Evolutionary conservation across 2,888 invertebrate genomes (phyloP), one percentile per base, ranked within the genome.

Genomic region (Hirudinaria manillensis): DNA sequence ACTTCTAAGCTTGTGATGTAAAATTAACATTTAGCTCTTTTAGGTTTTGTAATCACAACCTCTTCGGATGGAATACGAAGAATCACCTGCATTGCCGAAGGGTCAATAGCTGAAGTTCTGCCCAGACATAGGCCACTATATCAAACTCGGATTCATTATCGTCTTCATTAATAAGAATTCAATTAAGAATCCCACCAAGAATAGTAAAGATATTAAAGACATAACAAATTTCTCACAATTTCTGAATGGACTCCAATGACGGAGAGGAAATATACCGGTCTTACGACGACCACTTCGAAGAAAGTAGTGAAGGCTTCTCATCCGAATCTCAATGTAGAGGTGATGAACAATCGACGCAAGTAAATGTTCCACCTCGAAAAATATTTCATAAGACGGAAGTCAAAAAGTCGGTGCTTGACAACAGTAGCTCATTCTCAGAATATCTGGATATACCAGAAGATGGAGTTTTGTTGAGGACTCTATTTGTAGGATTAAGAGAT

Each of bases 381-480:
- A 24, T 61, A 24, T 61, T 61, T 29, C 61, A 61, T n/a, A 3
- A 61, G 10, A 61, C 29, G 10, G 61, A 61, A 24, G n/a, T 10
- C 7, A 7, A 10, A 29, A 61, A n/a, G n/a, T 10, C 61, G 19
- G 19, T 10, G 24, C 10, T 61, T 24, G 61, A 61, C 13, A 24
- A 27, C 24, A 29, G 61, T 16, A 29, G n/a, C 32, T 68, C 72
- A 32, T 38, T 76, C 24, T 65, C 72, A 34, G 76, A 72, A 32
- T 53, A 74, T 27, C 72, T 75, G 4, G 75, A 65, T 21, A 10
- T 55, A 66, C 76, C 76, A 66, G 70, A 34, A 55, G 77, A 75
- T 19, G 78, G 78, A 36, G n/a, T 76, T 7, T 68, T 78, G 45
- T 21, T 78, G 45, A 77, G 71, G 66, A 78, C 78, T 16, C 36